These are phyloP conservation scores for Philantomba maxwellii DNA, from an alignment of 2,113 vertebrate genomes.

Conservation along the genomic window DNA sequence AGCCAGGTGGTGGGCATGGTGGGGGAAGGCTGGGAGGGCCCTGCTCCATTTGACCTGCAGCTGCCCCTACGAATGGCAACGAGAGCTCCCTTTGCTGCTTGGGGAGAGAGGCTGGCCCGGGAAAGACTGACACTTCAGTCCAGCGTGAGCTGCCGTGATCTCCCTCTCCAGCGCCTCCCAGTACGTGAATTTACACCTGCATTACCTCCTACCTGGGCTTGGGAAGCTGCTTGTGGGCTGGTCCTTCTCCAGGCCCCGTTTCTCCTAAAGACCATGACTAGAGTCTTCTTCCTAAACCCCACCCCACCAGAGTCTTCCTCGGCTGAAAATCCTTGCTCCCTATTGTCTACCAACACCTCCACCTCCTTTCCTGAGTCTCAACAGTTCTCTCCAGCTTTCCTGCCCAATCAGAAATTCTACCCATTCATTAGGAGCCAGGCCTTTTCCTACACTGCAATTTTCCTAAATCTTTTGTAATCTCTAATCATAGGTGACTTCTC, in stretches of 20 bases:
- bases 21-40: not conserved
- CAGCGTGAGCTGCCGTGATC: accelerated
- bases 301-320: no score
- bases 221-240: not conserved
- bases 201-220: not conserved
- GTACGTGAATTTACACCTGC: not conserved
- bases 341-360: accelerated
- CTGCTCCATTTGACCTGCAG: not conserved
- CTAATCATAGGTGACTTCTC: not conserved
- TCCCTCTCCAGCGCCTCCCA: not conserved
- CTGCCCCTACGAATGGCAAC: accelerated
- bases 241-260: accelerated
- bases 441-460: accelerated
- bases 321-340: not conserved
- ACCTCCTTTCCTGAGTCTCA: no score
- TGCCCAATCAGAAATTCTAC: accelerated
- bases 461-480: not conserved
- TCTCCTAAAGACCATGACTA: accelerated
- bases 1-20: not conserved
- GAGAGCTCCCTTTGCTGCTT: accelerated
- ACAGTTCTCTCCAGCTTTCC: not conserved
- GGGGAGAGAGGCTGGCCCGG: accelerated
- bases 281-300: not conserved
- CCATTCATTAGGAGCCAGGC: not conserved
- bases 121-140: accelerated